These are phyloP conservation scores for Papilio dardanus DNA, from an alignment of 1,140 invertebrate genomes.

Conservation along the genomic window DNA sequence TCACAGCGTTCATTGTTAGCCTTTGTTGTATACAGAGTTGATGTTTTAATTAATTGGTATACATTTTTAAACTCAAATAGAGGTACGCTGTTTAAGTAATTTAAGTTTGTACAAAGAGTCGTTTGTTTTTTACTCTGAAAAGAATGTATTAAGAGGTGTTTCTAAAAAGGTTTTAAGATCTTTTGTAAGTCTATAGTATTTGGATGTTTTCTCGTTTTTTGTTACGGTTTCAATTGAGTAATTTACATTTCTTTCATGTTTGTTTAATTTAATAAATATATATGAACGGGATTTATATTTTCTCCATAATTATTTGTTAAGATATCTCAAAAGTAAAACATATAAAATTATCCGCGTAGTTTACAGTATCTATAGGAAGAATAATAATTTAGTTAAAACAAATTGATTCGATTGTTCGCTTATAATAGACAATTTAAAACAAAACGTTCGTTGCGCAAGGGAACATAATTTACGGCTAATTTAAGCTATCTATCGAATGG, in stretches of 20 bases:
- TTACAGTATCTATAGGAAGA: not conserved
- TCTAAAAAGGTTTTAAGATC: not conserved
- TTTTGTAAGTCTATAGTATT: not conserved
- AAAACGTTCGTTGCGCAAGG: slow-evolving; percentile 6
- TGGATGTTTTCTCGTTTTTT: not conserved
- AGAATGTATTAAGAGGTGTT: not conserved
- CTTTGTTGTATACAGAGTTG: slow-evolving; percentile 26
- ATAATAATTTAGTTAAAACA: not conserved
- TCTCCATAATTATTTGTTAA: not conserved
- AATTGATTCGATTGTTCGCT: slow-evolving; percentile 14
- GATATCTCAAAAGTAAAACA: not conserved
- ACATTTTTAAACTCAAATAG: slow-evolving; percentile 24
- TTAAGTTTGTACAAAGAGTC: not conserved
- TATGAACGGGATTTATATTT: not conserved
- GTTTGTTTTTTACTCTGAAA: not conserved
- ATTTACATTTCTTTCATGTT: not conserved
- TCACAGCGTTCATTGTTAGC: slow-evolving; percentile 45
- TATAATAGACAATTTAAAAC: slow-evolving; percentile 22
- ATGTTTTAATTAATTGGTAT: slow-evolving; percentile 38
- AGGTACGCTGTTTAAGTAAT: slow-evolving; percentile 12
- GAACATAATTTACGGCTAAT: slow-evolving; percentile 33
- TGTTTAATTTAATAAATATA: too few species aligned
- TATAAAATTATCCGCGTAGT: not conserved
- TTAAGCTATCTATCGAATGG: slow-evolving; percentile 38
- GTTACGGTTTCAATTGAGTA: not conserved